phyloP scores from a whole-genome alignment of 2,797 vertebrate genomes.

The Sebastes trivittatus region DNA sequence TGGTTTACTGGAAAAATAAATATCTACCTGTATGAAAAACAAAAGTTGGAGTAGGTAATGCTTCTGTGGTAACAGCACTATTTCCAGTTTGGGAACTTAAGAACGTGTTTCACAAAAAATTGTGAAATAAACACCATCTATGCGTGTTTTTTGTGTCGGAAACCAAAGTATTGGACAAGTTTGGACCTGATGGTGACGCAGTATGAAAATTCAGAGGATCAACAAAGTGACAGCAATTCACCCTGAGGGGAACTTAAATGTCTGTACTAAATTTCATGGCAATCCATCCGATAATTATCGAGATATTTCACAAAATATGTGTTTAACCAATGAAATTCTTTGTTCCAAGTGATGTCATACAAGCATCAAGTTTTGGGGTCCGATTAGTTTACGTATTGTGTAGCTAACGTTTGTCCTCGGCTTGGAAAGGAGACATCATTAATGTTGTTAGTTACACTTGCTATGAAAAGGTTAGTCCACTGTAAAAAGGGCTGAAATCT shows the following conservation, averaged over 20 bases:
- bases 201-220: accelerated
- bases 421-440: neutral
- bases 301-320: neutral
- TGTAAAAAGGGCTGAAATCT: too few relatives aligned
- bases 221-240: neutral
- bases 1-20: neutral
- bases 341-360: neutral
- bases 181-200: too few relatives aligned
- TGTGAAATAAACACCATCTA: too few relatives aligned
- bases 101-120: too few relatives aligned
- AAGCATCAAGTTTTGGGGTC: neutral
- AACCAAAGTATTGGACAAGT: too few relatives aligned
- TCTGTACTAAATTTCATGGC: neutral
- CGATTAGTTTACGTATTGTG: neutral
- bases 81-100: neutral
- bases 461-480: neutral
- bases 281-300: neutral
- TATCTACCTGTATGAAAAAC: neutral
- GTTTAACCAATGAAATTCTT: neutral
- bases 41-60: neutral
- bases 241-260: neutral
- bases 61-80: neutral
- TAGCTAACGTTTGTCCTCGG: neutral
- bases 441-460: neutral
- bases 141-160: too few relatives aligned